A percentile compares a stretch with the other conserved stretches of the same genome.
Evolutionary conservation across 2,113 vertebrate species (phyloP).

Genomic region (Azemiops feae): DNA sequence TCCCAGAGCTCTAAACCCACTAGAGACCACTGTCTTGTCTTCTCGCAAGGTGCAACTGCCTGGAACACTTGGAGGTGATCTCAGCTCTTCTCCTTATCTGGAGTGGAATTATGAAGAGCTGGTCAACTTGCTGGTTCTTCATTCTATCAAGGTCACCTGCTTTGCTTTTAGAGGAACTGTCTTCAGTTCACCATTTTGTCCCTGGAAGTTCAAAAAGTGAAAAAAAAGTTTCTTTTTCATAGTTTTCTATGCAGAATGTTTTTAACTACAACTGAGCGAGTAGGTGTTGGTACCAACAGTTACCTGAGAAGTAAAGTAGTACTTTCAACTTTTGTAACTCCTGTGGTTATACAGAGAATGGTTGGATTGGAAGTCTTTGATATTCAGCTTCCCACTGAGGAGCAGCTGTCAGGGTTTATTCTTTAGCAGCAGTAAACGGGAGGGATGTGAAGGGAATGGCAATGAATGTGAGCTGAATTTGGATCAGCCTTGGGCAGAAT

Average conservation of each 20-base stretch:
- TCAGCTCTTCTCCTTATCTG: not conserved
- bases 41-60: not conserved
- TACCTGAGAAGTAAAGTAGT: not conserved
- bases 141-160: not conserved
- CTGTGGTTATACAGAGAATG: not conserved
- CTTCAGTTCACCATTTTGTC: not conserved
- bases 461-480: not conserved
- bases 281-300: not conserved
- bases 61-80: not conserved
- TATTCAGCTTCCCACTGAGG: not conserved
- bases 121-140: not conserved
- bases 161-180: not conserved
- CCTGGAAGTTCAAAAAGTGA: not conserved
- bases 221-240: not conserved
- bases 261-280: not conserved
- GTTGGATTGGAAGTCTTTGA: not conserved
- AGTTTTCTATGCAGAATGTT: not conserved
- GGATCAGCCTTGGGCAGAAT: not conserved
- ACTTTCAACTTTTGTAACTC: not conserved
- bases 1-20: not conserved
- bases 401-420: not conserved
- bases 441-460: not conserved
- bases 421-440: not conserved
- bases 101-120: not conserved
- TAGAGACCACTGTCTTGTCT: not conserved